These are phyloP conservation scores for Microhierax caerulescens DNA, from an alignment of 2,797 vertebrate species.

Conservation along the genomic window DNA sequence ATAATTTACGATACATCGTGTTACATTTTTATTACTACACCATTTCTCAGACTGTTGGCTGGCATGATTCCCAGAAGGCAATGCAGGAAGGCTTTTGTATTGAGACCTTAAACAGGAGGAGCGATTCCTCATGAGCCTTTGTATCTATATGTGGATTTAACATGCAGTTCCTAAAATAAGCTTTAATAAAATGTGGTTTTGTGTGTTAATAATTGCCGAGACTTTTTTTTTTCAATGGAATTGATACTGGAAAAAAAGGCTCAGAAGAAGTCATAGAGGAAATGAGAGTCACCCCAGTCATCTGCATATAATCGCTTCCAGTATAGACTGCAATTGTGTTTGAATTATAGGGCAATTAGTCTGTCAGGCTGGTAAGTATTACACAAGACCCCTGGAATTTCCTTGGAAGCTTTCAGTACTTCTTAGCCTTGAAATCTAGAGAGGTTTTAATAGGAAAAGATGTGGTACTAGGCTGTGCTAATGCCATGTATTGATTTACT, in stretches of 20 bases:
- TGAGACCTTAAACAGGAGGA: conserved; percentile 18
- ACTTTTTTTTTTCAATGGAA: background rate
- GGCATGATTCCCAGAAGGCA: conserved; percentile 40
- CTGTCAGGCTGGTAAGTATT: conserved; percentile 18
- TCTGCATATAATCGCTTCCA: background rate
- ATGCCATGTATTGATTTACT: background rate
- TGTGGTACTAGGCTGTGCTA: background rate
- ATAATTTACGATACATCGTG: background rate
- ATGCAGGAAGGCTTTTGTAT: conserved; percentile 15
- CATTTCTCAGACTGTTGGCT: background rate
- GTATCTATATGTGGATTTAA: conserved; percentile 7
- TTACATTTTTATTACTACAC: conserved; percentile 13
- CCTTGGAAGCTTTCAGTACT: background rate
- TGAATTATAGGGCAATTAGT: conserved; percentile 46
- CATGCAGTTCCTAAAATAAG: background rate
- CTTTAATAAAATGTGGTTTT: background rate
- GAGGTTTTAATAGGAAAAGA: background rate
- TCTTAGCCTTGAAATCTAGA: background rate
- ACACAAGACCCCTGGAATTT: conserved; percentile 23
- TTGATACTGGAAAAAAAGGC: background rate
- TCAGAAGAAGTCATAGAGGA: background rate
- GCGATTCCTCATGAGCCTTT: background rate
- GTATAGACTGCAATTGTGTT: conserved; percentile 8
- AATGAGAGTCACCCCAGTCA: conserved; percentile 20
- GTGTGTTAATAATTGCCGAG: background rate